Percentiles rank a stretch among this genome's conserved stretches.
These are phyloP conservation scores for Falco concolor DNA, from an alignment of 2,797 vertebrate genomes.

Conservation along the genomic window DNA sequence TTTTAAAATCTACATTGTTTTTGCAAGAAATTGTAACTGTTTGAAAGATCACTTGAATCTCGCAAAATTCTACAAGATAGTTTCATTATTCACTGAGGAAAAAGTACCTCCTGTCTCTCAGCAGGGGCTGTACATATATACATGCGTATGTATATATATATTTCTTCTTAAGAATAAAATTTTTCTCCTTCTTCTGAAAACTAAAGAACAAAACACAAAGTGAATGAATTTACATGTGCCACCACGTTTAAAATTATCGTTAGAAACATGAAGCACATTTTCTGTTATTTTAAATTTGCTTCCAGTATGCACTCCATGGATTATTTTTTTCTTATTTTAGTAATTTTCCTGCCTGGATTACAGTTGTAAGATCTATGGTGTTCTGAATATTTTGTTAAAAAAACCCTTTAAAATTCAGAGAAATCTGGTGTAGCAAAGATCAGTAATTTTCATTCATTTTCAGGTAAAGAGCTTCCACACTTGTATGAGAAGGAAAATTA, in stretches of 20 bases:
- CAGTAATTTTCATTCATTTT: not conserved
- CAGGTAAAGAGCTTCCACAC: not conserved
- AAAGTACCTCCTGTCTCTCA: not conserved
- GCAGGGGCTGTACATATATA: not conserved
- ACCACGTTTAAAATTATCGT: not conserved
- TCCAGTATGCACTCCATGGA: not conserved
- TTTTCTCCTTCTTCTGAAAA: not conserved
- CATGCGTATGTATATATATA: not conserved
- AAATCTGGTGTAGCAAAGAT: not conserved
- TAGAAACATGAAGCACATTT: not conserved
- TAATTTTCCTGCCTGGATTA: not conserved
- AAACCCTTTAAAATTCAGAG: not conserved
- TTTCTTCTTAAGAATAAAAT: not conserved
- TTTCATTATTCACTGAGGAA: not conserved
- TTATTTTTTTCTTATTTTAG: not conserved
- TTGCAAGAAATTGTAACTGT: conserved; percentile 9
- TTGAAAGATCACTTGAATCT: conserved; percentile 28
- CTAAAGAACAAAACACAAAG: not conserved
- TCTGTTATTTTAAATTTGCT: not conserved
- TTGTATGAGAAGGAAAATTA: not conserved
- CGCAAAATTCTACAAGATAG: conserved; percentile 5
- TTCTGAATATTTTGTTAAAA: not conserved
- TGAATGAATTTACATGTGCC: not conserved
- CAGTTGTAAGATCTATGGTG: not conserved
- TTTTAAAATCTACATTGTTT: conserved; percentile 42